Evolutionary conservation across 2,797 vertebrate species (phyloP), one percentile per base, ranked within the genome.

Genomic region (Rhinichthys osculus): DNA sequence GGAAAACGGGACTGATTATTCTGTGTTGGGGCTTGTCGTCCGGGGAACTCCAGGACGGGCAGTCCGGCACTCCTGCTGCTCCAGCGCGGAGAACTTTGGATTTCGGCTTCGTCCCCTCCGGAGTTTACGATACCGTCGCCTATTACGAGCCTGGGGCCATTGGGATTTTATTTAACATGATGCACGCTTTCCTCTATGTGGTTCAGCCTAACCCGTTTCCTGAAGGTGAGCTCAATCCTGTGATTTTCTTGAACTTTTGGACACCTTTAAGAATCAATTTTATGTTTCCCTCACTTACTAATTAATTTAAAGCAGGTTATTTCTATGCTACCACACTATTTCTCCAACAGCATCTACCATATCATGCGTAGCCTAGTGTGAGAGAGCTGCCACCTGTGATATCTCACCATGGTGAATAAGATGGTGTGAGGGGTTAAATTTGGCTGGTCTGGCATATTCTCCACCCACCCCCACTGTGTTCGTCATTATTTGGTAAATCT

Each of bases 141-240:
- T 95, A 96, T 82, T 94, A 97, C 69, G 95, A 96, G 82, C 95
- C 95, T 2, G 96, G 96, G 52, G 93, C 95, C 19, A 95, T 96
- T 10, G 96, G 95, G 82, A 92, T 96, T 90, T 94, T 99, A 84
- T 98, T 98, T 93, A 95, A 95, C 84, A 90, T 98, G 92, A 97
- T 97, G 81, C 96, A 95, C 38, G 85, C 92, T 0, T 99, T 98
- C 52, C 95, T 99, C 50, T 93, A 92, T 3, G 92, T 96, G 72
- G 97, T 99, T 74, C 98, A 99, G 79, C 98, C 98, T 71, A 95
- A 97, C 89, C 91, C 93, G 23, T 99, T 99, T 64, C 98, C 98
- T 4, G 93, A 96, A 94, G 98, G 98, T 99, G 95, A 95, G 96
- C 69, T 44, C 50, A 59, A 21, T 52, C 64, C 40, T 72, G 9